phyloP scores from a whole-genome alignment of 1,140 invertebrate genomes.

The Calliopsis andreniformis region DNA sequence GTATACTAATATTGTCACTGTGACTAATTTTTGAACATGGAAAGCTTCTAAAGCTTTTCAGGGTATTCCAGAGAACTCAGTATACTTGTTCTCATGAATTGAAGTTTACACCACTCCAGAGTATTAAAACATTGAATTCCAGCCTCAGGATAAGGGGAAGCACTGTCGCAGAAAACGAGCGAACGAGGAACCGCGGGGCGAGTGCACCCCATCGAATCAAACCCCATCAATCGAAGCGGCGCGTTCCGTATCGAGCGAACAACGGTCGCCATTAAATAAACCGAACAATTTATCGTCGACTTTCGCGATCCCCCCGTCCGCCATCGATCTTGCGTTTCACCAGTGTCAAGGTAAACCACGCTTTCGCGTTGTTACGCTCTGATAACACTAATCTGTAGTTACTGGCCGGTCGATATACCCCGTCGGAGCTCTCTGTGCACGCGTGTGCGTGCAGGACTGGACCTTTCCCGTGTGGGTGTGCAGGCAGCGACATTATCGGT shows the following conservation, averaged over 20 bases:
- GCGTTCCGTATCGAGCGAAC: conserved; percentile 4
- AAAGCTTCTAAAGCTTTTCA: too few species aligned
- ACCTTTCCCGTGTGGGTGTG: conserved; percentile 15
- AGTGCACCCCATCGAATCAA: not conserved
- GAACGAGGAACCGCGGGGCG: not conserved
- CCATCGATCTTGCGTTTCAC: conserved; percentile 69
- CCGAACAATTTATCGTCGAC: conserved; percentile 49
- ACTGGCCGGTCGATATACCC: conserved; percentile 71
- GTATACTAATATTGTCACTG: too few species aligned
- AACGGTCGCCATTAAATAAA: conserved; percentile 28
- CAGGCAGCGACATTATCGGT: conserved; percentile 71
- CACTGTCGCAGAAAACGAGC: not conserved
- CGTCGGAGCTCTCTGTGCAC: conserved; percentile 15
- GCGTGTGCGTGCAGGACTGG: not conserved
- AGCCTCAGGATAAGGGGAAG: too few species aligned
- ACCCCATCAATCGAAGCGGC: conserved; percentile 5
- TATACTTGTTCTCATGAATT: too few species aligned
- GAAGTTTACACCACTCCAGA: too few species aligned
- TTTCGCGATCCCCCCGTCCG: conserved; percentile 38
- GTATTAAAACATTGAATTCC: too few species aligned
- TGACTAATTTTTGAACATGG: too few species aligned
- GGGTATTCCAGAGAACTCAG: too few species aligned
- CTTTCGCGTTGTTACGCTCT: conserved; percentile 76
- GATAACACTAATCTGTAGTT: conserved; percentile 80
- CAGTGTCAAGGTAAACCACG: conserved; percentile 79